Conservation (phyloP, 2,797 vertebrate species). For the Pangasius mekongensis region DNA sequence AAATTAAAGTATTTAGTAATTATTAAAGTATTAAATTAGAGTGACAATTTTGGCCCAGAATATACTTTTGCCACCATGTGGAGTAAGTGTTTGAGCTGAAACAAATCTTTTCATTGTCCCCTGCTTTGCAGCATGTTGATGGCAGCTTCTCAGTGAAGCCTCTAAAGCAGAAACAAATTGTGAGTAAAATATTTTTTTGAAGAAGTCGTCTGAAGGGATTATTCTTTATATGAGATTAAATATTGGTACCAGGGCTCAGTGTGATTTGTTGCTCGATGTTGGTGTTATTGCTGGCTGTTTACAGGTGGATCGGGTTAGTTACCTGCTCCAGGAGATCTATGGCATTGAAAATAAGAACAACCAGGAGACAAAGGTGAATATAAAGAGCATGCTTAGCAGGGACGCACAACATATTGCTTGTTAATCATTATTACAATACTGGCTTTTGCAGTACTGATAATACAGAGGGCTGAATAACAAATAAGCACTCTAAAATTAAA, state of each 20-base stretch:
- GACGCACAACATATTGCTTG: neutral
- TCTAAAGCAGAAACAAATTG: slow-evolving; percentile 83
- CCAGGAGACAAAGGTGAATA: slow-evolving; percentile 93
- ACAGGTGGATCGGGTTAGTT: slow-evolving; percentile 97
- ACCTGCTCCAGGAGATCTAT: slow-evolving; percentile 97
- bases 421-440: neutral
- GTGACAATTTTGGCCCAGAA: neutral
- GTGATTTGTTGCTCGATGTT: neutral
- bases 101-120: neutral
- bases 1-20: neutral
- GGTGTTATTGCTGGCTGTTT: neutral
- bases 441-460: neutral
- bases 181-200: slow-evolving; percentile 62
- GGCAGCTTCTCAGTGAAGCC: slow-evolving; percentile 84
- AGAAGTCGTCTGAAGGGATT: neutral
- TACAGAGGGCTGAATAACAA: neutral
- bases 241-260: neutral
- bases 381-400: neutral
- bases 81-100: neutral
- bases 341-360: slow-evolving; percentile 99
- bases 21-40: neutral
- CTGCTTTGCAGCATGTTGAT: slow-evolving; percentile 75
- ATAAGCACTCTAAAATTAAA: neutral
- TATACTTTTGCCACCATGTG: neutral
- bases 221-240: neutral